Base-by-base conservation (phyloP, 1,140 invertebrate species). In the Polypedilum vanderplanki region DNA sequence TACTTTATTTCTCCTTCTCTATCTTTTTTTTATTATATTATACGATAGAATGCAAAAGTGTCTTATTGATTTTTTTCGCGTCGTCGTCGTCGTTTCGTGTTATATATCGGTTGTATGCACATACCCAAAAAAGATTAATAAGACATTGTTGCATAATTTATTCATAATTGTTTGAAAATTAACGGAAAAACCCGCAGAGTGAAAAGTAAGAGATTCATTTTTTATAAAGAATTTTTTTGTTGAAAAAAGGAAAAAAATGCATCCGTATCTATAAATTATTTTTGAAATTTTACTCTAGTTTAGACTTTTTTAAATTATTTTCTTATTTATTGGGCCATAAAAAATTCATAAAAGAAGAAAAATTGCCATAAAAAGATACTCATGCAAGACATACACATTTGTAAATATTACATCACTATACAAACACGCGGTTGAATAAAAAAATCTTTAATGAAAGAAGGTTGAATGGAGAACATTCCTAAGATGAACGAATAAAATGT, bases 371-470 rank as follows among this genome's bases (percentile, higher is more conserved):
- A 57, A 57, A 57, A 46, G 8, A 15, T 12, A n/a, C 46, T 57
- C 46, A 57, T n/a, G 12, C n/a, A 57, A 57, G 10, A n/a, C 46
- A 57, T 4, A 12, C 12, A 15, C 46, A 57, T n/a, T 15, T 57
- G 8, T 12, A 57, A 57, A 57, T 12, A 57, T 57, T 15, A 57
- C n/a, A n/a, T 57, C 46, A 57, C 12, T 33, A 33, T 17, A 20
- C 17, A 57, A 57, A 57, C 15, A 3, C 46, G 10, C 24, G 24
- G 24, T 33, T 33, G n/a, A n/a, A n/a, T 8, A 65, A 15, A 67
- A 70, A 20, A 70, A 70, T 70, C 65, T 70, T 70, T 70, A 70
- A 70, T 70, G 65, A 70, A 70, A 18, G 65, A 70, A 70, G 65
- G 17, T 9, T 70, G 46, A 70, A 70, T 70, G 65, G 4, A 57